Evolutionary conservation across 2,888 invertebrate genomes (phyloP), one percentile per base, ranked within the genome.

Genomic region (Diploptera punctata): DNA sequence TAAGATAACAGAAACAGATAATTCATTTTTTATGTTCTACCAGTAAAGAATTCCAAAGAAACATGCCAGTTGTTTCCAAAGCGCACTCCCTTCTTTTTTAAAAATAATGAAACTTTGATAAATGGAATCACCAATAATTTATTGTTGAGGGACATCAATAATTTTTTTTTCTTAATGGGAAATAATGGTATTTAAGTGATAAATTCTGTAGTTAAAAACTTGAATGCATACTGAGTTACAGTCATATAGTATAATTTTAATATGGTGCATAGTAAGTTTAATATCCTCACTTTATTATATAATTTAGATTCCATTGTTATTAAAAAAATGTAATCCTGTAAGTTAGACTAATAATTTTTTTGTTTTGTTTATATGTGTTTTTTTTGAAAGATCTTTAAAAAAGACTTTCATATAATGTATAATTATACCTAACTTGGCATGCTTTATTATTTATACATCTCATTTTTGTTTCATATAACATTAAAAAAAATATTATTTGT

Each of bases 251-350:
- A 21, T 44, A 26, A 29, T 29, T 57, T 33, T 57, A 47, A 16
- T 69, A 60, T 69, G 69, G 69, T 69, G 69, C 69, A 60, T 69
- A 60, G 57, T 52, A 60, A 44, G 57, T 44, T 57, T 65, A 65
- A 65, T 65, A 10, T 65, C 47, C 18, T 9, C 38, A 61, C 38
- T 10, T 61, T 61, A 61, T 61, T 21, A 21, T 38, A 33, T 38
- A 18, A 61, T 18, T 38, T 61, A 65, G 65, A n/a, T 44, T 65
- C 65, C 57, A 57, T 57, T 57, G 57, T 57, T 57, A 57, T 57
- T 57, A 29, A 7, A 21, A 21, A 65, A 47, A 65, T 65, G 29
- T 65, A 65, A 65, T 65, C 65, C 18, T 65, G 16, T 38, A 65
- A 43, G 57, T 57, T 69, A 69, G 24, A 24, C 57, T 68, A 54